Evolutionary conservation across 2,113 vertebrate genomes (phyloP).

Genomic region (Falco punctatus): DNA sequence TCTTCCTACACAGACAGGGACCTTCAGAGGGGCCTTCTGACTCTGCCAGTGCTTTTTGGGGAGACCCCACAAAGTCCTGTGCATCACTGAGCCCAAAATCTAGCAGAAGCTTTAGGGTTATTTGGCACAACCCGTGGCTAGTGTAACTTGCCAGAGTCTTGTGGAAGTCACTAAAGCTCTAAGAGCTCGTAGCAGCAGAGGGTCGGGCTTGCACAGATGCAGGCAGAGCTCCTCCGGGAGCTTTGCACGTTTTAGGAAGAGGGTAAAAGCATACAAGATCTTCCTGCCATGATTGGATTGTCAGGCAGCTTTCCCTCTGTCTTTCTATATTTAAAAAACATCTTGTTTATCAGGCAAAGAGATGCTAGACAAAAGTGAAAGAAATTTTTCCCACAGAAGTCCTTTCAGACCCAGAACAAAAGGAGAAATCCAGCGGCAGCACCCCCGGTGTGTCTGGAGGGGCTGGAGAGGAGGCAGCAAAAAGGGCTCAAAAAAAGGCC

Average conservation of each 20-base stretch:
- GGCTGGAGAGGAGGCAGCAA: background rate
- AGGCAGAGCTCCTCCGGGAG: background rate
- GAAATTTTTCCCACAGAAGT: background rate
- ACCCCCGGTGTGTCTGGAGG: background rate
- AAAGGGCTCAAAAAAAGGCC: background rate
- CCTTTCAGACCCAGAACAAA: background rate
- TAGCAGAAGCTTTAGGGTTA: background rate
- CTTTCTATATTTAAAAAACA: background rate
- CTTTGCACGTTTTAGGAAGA: background rate
- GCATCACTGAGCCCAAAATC: background rate
- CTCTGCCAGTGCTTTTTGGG: background rate
- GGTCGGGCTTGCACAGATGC: background rate
- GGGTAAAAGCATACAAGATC: background rate
- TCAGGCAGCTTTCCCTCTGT: background rate
- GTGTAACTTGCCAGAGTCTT: background rate
- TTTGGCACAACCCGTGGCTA: background rate
- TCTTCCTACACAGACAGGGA: background rate
- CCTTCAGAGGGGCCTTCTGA: background rate
- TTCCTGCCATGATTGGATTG: background rate
- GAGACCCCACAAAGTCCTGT: background rate
- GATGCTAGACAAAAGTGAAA: background rate
- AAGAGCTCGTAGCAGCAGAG: background rate
- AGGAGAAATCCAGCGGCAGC: background rate
- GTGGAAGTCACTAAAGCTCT: background rate
- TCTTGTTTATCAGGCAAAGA: background rate